A percentile compares a stretch with the other conserved stretches of the same genome.
Conservation (phyloP, 2,888 invertebrate species). For the Tiliacea citrago region DNA sequence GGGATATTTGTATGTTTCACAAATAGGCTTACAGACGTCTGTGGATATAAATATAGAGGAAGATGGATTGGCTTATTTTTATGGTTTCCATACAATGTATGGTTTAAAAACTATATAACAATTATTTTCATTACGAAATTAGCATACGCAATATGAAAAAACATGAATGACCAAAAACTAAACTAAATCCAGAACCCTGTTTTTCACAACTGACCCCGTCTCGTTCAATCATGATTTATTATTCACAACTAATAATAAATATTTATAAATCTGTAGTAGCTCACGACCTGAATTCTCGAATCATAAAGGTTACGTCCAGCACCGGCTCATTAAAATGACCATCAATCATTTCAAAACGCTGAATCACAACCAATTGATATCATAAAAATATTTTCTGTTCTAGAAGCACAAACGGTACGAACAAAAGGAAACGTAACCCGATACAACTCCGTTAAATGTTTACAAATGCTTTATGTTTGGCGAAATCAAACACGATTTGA, state of each 20-base stretch:
- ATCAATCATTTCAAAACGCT: constrained; percentile 65
- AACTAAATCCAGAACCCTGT: background rate
- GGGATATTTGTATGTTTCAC: constrained; percentile 72
- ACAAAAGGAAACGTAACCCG: constrained; percentile 86
- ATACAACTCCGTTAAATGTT: constrained; percentile 87
- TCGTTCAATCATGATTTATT: constrained; percentile 55
- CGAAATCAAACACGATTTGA: constrained; percentile 89
- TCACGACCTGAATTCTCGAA: constrained; percentile 56
- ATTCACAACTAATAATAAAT: constrained; percentile 57
- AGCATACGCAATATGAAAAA: background rate
- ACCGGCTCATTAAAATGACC: constrained; percentile 63
- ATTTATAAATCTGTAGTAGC: constrained; percentile 57
- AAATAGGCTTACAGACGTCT: constrained; percentile 61
- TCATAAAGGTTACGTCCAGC: constrained; percentile 55
- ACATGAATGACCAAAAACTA: background rate
- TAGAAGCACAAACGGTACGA: constrained; percentile 69
- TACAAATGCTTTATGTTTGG: constrained; percentile 88
- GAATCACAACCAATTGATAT: constrained; percentile 64
- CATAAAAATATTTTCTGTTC: constrained; percentile 60
- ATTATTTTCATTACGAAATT: background rate
- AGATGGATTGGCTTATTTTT: constrained; percentile 32
- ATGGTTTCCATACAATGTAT: background rate
- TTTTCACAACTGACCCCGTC: constrained; percentile 22
- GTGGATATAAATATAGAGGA: constrained; percentile 27
- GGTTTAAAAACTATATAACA: background rate